A percentile compares a stretch with the other conserved stretches of the same genome.
phyloP scores from a whole-genome alignment of 2,113 vertebrate species.

The Plecturocebus donacophilus region DNA sequence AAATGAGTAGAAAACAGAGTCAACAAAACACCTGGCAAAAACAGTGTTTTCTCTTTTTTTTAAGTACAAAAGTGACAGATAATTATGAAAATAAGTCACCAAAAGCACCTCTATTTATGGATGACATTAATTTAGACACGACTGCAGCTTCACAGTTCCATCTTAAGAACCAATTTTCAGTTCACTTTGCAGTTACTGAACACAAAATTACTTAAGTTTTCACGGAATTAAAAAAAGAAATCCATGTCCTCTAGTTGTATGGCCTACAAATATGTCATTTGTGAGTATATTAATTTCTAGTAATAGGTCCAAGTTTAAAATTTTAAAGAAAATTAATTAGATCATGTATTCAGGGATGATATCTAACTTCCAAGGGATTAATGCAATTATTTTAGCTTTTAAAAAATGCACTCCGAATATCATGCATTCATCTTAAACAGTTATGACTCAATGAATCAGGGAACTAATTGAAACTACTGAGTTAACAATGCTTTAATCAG shows the following conservation, averaged over 20 bases:
- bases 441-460: background rate
- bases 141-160: background rate
- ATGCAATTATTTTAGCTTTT: background rate
- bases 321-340: constrained; percentile 13
- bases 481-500: background rate
- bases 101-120: background rate
- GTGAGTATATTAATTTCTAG: background rate
- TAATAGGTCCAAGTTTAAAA: background rate
- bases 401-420: background rate
- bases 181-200: background rate
- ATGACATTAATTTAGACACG: background rate
- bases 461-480: background rate
- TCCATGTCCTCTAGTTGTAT: background rate
- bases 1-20: background rate
- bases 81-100: constrained; percentile 23
- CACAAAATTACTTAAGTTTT: constrained; percentile 46
- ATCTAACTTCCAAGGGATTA: background rate
- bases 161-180: constrained; percentile 9
- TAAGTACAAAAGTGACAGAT: background rate
- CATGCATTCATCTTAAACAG: background rate
- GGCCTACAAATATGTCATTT: background rate
- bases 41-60: background rate
- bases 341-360: background rate
- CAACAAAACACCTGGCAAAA: background rate
- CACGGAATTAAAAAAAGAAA: background rate